Conservation (phyloP, 2,888 invertebrate species). For the Melieria picta region DNA sequence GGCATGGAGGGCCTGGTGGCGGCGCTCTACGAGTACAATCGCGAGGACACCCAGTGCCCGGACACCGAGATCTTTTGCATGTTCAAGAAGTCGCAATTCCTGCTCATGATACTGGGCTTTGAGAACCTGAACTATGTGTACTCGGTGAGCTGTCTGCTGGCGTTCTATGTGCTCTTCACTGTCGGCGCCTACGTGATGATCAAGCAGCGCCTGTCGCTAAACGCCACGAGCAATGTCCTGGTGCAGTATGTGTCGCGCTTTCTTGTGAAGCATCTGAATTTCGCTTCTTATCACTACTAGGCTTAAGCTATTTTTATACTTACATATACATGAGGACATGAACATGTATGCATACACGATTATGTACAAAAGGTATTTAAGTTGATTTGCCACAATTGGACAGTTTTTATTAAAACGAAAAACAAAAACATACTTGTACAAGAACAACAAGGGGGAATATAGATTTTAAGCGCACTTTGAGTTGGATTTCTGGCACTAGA, state of each 20-base stretch:
- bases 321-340: background rate
- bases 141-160: conserved; percentile 74
- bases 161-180: conserved; percentile 78
- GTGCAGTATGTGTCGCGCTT: conserved; percentile 77
- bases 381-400: background rate
- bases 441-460: too few relatives aligned
- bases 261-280: conserved; percentile 73
- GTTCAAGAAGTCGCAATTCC: conserved; percentile 77
- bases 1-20: conserved; percentile 83
- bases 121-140: conserved; percentile 75
- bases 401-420: background rate
- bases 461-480: too few relatives aligned
- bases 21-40: conserved; percentile 80
- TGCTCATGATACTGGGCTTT: conserved; percentile 81
- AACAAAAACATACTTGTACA: too few relatives aligned
- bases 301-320: background rate
- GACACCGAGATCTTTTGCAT: conserved; percentile 77
- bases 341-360: background rate
- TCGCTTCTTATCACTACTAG: conserved; percentile 64
- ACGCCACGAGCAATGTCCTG: conserved; percentile 74
- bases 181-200: conserved; percentile 77
- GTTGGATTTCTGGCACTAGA: background rate
- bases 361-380: conserved; percentile 15
- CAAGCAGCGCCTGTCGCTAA: conserved; percentile 73
- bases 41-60: conserved; percentile 80